phyloP scores from a whole-genome alignment of 2,113 vertebrate genomes.

The Lycaon pictus region DNA sequence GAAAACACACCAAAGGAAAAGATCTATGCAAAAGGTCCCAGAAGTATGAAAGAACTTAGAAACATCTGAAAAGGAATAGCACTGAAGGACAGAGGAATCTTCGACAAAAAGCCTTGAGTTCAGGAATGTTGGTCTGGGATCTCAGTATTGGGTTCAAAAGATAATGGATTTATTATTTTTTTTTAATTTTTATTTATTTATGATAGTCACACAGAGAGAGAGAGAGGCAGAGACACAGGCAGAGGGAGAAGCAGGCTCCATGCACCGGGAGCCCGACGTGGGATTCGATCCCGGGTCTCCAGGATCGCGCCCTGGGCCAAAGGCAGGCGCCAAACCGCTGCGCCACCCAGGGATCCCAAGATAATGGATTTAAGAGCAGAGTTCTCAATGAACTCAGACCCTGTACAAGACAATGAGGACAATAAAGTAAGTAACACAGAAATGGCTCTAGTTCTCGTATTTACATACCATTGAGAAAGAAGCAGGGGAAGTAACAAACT shows the following conservation, averaged over 20 bases:
- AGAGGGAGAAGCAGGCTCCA: no score
- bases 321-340: no score
- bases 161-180: not conserved
- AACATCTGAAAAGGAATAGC: not conserved
- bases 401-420: not conserved
- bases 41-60: not conserved
- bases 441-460: not conserved
- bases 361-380: constrained; percentile 26
- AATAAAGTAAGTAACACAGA: not conserved
- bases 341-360: not conserved
- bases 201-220: no score
- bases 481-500: not conserved
- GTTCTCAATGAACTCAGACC: not conserved
- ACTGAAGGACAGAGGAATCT: not conserved
- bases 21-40: not conserved
- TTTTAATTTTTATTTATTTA: no score
- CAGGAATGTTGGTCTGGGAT: not conserved
- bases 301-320: no score
- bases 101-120: not conserved
- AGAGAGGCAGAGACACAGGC: no score
- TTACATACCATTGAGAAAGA: not conserved
- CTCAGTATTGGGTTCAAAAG: not conserved
- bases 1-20: not conserved
- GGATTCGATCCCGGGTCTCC: no score
- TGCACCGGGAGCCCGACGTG: no score